Conservation (phyloP, 1,140 invertebrate species). For the Drosophila aff. region DNA sequence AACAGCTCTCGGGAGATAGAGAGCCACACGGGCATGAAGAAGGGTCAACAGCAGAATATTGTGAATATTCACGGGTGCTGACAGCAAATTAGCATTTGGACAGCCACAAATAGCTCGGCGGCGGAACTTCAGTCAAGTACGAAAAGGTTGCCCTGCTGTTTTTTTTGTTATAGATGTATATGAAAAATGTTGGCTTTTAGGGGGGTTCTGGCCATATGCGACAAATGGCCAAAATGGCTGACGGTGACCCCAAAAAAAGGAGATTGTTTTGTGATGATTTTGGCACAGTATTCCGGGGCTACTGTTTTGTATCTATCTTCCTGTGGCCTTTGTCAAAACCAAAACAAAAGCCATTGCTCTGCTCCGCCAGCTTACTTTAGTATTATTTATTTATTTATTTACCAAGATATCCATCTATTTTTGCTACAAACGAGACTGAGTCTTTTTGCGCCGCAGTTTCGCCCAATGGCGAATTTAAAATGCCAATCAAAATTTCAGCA, state of each 20-base stretch:
- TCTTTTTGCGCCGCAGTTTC: constrained; percentile 47
- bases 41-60: constrained; percentile 52
- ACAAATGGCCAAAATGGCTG: constrained; percentile 38
- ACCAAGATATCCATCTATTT: constrained; percentile 35
- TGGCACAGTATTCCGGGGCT: constrained; percentile 31
- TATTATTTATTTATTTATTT: constrained; percentile 53
- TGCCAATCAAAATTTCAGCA: constrained; percentile 44
- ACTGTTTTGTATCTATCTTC: constrained; percentile 48
- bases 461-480: constrained; percentile 24
- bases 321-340: constrained; percentile 53
- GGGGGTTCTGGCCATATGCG: constrained; percentile 28
- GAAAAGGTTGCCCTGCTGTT: constrained; percentile 34
- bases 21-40: constrained; percentile 28
- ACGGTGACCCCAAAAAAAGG: constrained; percentile 47
- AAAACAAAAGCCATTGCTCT: constrained; percentile 45
- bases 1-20: constrained; percentile 3
- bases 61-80: constrained; percentile 57
- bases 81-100: constrained; percentile 56
- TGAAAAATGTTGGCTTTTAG: constrained; percentile 20
- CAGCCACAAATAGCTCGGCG: constrained; percentile 24
- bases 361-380: constrained; percentile 32
- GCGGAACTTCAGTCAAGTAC: constrained; percentile 23
- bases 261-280: constrained; percentile 37
- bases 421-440: constrained; percentile 27
- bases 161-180: neutral